Evolutionary conservation across 2,888 invertebrate genomes (phyloP).

Genomic region (Stenotaenia linearis): DNA sequence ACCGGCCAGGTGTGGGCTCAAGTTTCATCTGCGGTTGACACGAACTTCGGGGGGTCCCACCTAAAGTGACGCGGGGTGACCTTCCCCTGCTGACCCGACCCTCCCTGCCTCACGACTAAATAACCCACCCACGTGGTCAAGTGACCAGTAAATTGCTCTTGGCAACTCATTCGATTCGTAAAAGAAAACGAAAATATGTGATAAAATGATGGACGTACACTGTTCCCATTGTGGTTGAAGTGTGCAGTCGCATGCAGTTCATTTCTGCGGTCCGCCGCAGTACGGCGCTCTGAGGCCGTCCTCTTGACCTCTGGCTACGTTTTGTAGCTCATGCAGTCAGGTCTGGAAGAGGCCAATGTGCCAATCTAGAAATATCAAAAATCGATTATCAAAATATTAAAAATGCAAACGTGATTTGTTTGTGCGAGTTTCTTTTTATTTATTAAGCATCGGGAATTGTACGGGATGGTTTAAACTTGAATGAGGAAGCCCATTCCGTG

Average conservation of each 20-base stretch:
- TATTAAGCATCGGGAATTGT: too few relatives aligned
- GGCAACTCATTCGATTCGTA: neutral
- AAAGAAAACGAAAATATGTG: neutral
- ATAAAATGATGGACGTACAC: neutral
- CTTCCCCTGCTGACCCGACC: neutral
- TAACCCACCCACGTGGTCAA: slow-evolving; percentile 9
- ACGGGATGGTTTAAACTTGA: neutral
- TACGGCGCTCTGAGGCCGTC: neutral
- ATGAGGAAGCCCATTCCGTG: neutral
- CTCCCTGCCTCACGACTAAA: neutral
- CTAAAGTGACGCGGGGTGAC: neutral
- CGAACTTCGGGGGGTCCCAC: neutral
- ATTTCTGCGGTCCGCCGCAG: neutral
- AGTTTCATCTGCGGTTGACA: neutral
- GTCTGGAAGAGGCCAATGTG: neutral
- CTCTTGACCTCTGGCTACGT: slow-evolving; percentile 9
- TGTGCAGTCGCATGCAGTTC: slow-evolving; percentile 9
- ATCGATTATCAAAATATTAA: neutral
- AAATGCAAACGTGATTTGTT: neutral
- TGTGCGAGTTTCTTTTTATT: neutral
- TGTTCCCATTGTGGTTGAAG: neutral
- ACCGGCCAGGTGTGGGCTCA: neutral
- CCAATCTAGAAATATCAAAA: neutral
- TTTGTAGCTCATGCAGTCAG: neutral
- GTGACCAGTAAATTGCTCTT: neutral